Conservation (phyloP, 2,888 invertebrate species). For the Polyommatus iphigenia region DNA sequence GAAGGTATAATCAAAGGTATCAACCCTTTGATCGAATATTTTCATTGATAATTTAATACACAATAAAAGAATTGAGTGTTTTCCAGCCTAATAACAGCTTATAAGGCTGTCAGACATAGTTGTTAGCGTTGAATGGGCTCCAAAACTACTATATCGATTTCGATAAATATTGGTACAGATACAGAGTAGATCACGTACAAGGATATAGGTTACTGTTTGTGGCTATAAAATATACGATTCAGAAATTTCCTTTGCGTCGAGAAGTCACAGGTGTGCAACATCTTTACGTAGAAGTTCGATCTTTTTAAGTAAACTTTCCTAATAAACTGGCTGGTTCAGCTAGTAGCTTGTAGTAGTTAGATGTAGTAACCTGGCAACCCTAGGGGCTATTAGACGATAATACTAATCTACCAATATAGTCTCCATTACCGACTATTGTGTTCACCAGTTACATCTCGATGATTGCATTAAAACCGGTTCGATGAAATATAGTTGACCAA, state of each 20-base stretch:
- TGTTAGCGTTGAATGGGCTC: too few species aligned
- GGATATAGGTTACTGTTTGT: background rate
- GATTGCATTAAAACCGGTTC: conserved; percentile 20
- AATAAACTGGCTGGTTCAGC: too few species aligned
- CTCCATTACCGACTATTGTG: background rate
- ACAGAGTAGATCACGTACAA: background rate
- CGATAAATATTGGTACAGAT: background rate
- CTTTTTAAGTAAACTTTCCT: background rate
- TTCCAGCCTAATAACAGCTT: background rate
- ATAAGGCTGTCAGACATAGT: too few species aligned
- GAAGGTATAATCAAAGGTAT: background rate
- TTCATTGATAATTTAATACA: background rate
- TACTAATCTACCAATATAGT: background rate
- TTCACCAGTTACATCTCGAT: background rate
- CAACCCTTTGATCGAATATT: too few species aligned
- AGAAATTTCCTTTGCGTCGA: background rate
- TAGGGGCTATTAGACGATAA: background rate
- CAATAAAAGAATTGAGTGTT: background rate
- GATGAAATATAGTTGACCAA: conserved; percentile 41
- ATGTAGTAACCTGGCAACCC: background rate
- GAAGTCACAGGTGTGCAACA: background rate
- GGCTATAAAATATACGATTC: background rate
- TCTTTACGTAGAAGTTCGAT: background rate
- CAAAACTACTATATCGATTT: background rate
- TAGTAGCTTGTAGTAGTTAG: background rate